A percentile compares a stretch with the other conserved stretches of the same genome.
Conservation (phyloP, 2,888 invertebrate genomes). For the Aspidiotus destructor region DNA sequence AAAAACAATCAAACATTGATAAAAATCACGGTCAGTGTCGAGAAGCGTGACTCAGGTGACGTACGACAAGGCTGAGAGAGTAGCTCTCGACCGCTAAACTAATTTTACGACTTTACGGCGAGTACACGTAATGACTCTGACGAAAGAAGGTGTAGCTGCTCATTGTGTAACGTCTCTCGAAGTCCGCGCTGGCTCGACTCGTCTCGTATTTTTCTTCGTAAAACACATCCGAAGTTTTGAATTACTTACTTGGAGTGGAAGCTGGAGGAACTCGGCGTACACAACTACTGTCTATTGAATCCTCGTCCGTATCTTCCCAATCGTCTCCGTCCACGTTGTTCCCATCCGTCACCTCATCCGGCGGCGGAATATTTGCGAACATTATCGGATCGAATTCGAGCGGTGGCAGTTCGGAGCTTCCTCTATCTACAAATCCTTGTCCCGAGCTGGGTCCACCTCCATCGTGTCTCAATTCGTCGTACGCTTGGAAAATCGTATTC, state of each 20-base stretch:
- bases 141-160: not conserved
- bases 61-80: no score
- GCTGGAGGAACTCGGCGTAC: slow-evolving; percentile 24
- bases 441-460: not conserved
- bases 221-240: slow-evolving; percentile 2
- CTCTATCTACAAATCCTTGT: not conserved
- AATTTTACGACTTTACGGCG: not conserved
- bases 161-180: slow-evolving; percentile 1
- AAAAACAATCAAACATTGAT: no score
- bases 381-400: slow-evolving; percentile 19
- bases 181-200: no score
- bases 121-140: not conserved
- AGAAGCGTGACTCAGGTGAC: no score
- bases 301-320: slow-evolving; percentile 27
- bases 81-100: not conserved
- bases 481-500: slow-evolving; percentile 12
- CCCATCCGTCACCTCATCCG: slow-evolving; percentile 18
- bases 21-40: no score
- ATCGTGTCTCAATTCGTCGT: slow-evolving; percentile 7
- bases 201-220: not conserved
- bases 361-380: slow-evolving; percentile 26
- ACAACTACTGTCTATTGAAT: slow-evolving; percentile 25
- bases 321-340: slow-evolving; percentile 26
- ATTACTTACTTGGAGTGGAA: slow-evolving; percentile 23
- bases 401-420: slow-evolving; percentile 10